A percentile compares a stretch with the other conserved stretches of the same genome.
Conservation (phyloP, 2,888 invertebrate genomes). For the Limenitis camilla region DNA sequence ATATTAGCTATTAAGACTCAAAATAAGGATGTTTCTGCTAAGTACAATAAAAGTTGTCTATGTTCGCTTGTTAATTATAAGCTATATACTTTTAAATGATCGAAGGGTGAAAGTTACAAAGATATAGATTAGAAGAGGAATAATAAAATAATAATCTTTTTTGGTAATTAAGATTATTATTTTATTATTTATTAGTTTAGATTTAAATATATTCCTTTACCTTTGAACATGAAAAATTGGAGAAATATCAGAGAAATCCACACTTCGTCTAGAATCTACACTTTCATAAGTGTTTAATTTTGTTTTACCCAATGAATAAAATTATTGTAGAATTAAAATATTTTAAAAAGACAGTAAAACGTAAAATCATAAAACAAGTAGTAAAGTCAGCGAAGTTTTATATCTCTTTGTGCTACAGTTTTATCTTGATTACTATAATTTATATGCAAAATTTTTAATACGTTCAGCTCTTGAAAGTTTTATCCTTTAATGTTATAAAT, state of each 20-base stretch:
- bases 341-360: conserved; percentile 5
- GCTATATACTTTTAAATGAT: conserved; percentile 50
- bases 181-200: too few relatives aligned
- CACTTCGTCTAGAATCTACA: too few relatives aligned
- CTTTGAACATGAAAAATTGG: too few relatives aligned
- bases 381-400: conserved; percentile 1
- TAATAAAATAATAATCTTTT: background rate
- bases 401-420: background rate
- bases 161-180: too few relatives aligned
- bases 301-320: background rate
- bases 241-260: too few relatives aligned
- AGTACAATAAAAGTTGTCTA: conserved; percentile 41
- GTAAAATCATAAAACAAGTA: conserved; percentile 1
- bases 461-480: background rate
- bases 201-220: too few relatives aligned
- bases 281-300: too few relatives aligned
- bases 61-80: conserved; percentile 46
- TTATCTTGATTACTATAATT: background rate
- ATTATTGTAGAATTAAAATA: conserved; percentile 1
- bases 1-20: conserved; percentile 1
- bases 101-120: conserved; percentile 29
- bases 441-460: background rate
- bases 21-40: conserved; percentile 22
- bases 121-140: conserved; percentile 28
- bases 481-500: too few relatives aligned